phyloP scores from a whole-genome alignment of 2,797 vertebrate species.

The Macrochelys suwanniensis region DNA sequence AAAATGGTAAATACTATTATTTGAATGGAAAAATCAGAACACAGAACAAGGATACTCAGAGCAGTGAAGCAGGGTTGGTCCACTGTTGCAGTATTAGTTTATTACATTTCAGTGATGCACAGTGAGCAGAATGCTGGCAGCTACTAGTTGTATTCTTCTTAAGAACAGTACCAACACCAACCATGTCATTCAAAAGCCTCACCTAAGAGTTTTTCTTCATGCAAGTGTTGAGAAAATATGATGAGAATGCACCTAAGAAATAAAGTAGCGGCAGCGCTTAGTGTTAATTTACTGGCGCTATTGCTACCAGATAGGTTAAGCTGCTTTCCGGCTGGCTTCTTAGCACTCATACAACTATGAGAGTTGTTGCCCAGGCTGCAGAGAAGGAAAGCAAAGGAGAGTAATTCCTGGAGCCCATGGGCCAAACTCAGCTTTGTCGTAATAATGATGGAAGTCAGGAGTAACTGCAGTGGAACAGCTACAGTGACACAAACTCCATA shows the following conservation, averaged over 20 bases:
- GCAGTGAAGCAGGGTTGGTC: rapidly evolving
- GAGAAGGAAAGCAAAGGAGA: not conserved
- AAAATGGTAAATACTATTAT: not conserved
- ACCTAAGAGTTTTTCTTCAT: not conserved
- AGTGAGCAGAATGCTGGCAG: rapidly evolving
- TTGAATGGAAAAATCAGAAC: not conserved
- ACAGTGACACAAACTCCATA: not conserved
- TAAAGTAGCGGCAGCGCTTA: not conserved
- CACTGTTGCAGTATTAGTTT: not conserved
- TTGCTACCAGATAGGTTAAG: not conserved
- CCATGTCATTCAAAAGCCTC: not conserved
- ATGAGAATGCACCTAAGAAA: not conserved
- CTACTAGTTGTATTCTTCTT: not conserved
- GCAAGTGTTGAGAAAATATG: not conserved
- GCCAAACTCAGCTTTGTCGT: not conserved
- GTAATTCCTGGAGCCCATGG: not conserved
- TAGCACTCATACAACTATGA: not conserved
- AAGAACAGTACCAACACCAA: not conserved
- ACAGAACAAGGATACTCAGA: not conserved
- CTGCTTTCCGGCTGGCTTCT: not conserved
- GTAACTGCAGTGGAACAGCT: not conserved
- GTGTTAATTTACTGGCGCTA: not conserved
- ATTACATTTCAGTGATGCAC: rapidly evolving
- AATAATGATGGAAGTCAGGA: constrained; percentile 28
- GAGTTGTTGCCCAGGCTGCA: rapidly evolving